Evolutionary conservation across 2,888 invertebrate genomes (phyloP).

Genomic region (Steinernema scapterisci): DNA sequence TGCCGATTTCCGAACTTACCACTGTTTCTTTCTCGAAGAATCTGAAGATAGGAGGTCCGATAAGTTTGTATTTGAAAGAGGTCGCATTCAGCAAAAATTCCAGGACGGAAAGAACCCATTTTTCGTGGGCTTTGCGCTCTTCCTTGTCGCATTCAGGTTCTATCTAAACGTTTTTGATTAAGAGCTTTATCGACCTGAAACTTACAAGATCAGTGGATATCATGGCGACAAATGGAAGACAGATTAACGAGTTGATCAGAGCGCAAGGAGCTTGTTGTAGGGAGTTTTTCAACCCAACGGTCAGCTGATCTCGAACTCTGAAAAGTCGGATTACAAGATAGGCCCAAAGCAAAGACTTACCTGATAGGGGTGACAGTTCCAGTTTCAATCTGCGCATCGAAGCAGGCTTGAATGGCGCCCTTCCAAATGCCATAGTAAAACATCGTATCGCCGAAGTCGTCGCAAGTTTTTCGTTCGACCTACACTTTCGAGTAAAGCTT

Average conservation of each 20-base stretch:
- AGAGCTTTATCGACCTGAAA: too few species aligned
- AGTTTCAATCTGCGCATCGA: not conserved
- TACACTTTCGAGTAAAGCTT: not conserved
- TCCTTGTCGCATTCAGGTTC: not conserved
- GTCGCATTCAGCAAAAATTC: conserved; percentile 3
- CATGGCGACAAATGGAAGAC: not conserved
- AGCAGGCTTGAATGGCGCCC: not conserved
- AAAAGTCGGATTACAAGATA: not conserved
- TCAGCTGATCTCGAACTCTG: not conserved
- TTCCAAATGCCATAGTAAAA: not conserved
- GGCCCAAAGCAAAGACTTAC: too few species aligned
- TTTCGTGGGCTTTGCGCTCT: not conserved
- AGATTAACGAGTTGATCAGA: not conserved
- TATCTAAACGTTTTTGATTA: not conserved
- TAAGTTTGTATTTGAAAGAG: not conserved
- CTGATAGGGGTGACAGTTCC: not conserved
- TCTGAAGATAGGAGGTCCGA: not conserved
- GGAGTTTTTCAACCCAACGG: not conserved
- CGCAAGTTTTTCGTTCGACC: not conserved
- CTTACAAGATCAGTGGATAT: not conserved
- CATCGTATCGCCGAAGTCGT: not conserved
- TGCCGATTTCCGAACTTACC: not conserved
- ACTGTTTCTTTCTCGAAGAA: conserved; percentile 16
- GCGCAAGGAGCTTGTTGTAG: conserved; percentile 5
- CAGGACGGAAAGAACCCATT: not conserved